phyloP scores from a whole-genome alignment of 92 coral and sea anemone species.

The Bergia sp. region DNA sequence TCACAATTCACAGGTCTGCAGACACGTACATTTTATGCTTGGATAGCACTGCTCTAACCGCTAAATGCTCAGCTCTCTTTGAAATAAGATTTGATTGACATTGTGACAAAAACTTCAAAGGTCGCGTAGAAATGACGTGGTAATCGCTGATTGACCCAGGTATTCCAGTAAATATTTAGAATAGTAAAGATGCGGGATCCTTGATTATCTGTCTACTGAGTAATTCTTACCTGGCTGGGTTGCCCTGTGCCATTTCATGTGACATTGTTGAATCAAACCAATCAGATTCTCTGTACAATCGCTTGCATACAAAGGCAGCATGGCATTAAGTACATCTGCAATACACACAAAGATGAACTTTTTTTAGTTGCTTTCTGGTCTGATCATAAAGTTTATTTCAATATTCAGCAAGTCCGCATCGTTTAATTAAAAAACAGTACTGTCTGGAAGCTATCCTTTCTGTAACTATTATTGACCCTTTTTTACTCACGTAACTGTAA shows the following conservation, averaged over 20 bases:
- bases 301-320: conserved; percentile 77
- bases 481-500: too few species aligned
- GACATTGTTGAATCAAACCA: conserved; percentile 84
- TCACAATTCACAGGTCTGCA: not conserved
- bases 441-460: not conserved
- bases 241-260: conserved; percentile 82
- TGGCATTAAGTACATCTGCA: conserved; percentile 89
- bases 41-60: not conserved
- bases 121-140: not conserved
- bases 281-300: conserved; percentile 83
- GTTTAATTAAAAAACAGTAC: not conserved
- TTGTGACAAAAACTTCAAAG: too few species aligned
- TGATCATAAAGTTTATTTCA: not conserved
- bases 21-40: not conserved
- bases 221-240: conserved; percentile 69
- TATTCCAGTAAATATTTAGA: too few species aligned
- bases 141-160: not conserved
- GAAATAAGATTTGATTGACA: not conserved
- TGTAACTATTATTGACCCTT: too few species aligned
- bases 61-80: not conserved
- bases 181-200: not conserved
- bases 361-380: not conserved
- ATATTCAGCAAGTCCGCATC: not conserved
- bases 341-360: not conserved
- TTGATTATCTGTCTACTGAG: not conserved